phyloP scores from a whole-genome alignment of 2,113 vertebrate species.

The Piprites chloris region DNA sequence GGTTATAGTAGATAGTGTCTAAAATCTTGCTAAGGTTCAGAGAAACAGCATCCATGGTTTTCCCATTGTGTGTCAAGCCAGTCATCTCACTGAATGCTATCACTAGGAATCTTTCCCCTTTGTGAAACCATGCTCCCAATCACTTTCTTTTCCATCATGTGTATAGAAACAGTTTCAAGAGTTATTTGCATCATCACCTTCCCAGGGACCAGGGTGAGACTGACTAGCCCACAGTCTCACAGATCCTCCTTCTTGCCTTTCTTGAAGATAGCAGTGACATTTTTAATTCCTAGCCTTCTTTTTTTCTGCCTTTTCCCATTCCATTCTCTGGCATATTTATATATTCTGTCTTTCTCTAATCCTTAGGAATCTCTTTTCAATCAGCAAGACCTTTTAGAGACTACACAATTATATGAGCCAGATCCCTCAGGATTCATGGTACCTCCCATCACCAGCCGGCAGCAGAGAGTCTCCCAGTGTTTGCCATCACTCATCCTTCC shows the following conservation, averaged over 20 bases:
- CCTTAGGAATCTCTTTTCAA: not conserved
- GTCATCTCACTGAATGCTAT: not conserved
- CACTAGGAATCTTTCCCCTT: not conserved
- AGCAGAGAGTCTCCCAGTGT: not conserved
- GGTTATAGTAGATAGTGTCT: rapidly evolving
- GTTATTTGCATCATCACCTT: not conserved
- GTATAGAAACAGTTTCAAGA: not conserved
- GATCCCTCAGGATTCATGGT: not conserved
- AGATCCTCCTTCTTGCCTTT: not conserved
- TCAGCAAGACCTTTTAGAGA: not conserved
- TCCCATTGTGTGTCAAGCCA: not conserved
- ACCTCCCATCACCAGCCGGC: not conserved
- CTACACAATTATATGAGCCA: not conserved
- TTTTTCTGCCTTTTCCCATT: not conserved
- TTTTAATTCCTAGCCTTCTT: not conserved
- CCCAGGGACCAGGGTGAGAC: rapidly evolving
- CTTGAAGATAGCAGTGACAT: not conserved
- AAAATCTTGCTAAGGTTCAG: not conserved
- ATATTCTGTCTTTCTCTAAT: not conserved
- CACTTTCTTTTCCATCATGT: not conserved
- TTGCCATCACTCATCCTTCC: not conserved
- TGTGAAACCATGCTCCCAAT: not conserved
- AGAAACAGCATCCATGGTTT: not conserved
- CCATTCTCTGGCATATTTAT: not conserved
- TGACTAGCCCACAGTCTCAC: not conserved